Evolutionary conservation across 2,888 invertebrate genomes (phyloP).

Genomic region (Teleiodes luculella): DNA sequence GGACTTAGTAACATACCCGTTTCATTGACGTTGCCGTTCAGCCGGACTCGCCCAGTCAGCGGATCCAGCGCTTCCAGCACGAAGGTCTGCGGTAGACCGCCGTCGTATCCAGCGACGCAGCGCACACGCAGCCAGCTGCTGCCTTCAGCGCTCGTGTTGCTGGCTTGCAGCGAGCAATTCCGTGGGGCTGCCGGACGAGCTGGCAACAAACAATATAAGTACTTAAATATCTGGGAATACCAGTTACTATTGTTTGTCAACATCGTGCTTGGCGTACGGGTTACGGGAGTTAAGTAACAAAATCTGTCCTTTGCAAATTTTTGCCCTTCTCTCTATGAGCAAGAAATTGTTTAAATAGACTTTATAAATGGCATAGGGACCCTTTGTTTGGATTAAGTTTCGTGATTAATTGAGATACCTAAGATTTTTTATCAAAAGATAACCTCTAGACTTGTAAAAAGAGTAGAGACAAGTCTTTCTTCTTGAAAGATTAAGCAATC

Average conservation of each 20-base stretch:
- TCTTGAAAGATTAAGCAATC: conserved; percentile 8
- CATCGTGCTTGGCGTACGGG: too few relatives aligned
- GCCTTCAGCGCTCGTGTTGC: conserved; percentile 68
- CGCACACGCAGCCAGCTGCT: conserved; percentile 84
- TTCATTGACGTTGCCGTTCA: conserved; percentile 82
- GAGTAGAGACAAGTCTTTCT: conserved; percentile 15
- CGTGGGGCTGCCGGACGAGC: conserved; percentile 89
- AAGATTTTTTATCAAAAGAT: not conserved
- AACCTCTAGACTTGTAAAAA: not conserved
- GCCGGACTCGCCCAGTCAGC: conserved; percentile 82
- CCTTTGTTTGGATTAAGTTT: not conserved
- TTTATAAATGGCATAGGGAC: too few relatives aligned
- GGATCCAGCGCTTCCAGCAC: conserved; percentile 90
- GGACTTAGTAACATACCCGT: conserved; percentile 45
- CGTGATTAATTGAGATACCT: conserved; percentile 1
- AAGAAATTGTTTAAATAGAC: too few relatives aligned
- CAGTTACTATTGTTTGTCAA: too few relatives aligned
- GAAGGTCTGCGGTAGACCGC: conserved; percentile 92
- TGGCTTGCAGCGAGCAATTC: conserved; percentile 90
- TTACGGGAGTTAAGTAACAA: too few relatives aligned
- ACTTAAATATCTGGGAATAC: too few relatives aligned
- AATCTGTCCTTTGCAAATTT: too few relatives aligned
- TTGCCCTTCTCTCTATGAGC: too few relatives aligned
- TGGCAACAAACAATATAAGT: conserved; percentile 41
- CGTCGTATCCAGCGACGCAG: conserved; percentile 92